A percentile compares a stretch with the other conserved stretches of the same genome.
These are phyloP conservation scores for Mastomys natalensis DNA, from an alignment of 2,113 vertebrate genomes.

Conservation along the genomic window DNA sequence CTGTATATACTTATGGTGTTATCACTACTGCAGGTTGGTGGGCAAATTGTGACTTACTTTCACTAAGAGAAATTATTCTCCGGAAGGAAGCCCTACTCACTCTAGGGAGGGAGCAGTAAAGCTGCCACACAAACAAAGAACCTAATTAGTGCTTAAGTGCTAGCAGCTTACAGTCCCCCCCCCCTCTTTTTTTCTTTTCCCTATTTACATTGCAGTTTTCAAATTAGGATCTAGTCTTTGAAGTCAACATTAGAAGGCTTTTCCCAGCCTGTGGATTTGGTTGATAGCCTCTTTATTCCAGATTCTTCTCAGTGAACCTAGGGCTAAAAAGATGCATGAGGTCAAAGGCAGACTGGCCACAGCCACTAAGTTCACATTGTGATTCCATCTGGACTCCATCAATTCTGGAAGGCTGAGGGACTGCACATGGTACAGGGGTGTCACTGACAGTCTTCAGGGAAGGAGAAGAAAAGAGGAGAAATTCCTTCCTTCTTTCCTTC, in stretches of 20 bases:
- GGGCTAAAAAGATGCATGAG: constrained; percentile 37
- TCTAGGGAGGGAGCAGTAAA: not conserved
- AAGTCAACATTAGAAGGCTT: constrained; percentile 55
- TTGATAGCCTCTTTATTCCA: constrained; percentile 52
- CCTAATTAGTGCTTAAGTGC: constrained; percentile 57
- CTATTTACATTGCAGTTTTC: constrained; percentile 62
- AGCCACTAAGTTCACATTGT: constrained; percentile 23
- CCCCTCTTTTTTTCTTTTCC: not conserved
- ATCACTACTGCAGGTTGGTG: not conserved
- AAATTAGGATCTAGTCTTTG: constrained; percentile 66
- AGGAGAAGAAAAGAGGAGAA: not conserved
- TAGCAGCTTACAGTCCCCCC: constrained; percentile 14
- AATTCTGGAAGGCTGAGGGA: constrained; percentile 2
- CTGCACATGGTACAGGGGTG: not conserved
- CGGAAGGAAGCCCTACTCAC: not conserved
- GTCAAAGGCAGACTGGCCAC: constrained; percentile 52
- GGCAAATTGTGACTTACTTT: not conserved
- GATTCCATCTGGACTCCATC: constrained; percentile 72
- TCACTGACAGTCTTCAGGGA: not conserved
- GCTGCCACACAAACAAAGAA: not conserved
- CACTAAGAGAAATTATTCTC: not conserved
- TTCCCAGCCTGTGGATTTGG: constrained; percentile 7
- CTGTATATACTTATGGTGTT: not conserved
- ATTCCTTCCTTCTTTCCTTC: not conserved
- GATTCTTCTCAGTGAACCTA: constrained; percentile 32